Evolutionary conservation across 2,888 invertebrate species (phyloP).

Genomic region (Platypus cylindrus): DNA sequence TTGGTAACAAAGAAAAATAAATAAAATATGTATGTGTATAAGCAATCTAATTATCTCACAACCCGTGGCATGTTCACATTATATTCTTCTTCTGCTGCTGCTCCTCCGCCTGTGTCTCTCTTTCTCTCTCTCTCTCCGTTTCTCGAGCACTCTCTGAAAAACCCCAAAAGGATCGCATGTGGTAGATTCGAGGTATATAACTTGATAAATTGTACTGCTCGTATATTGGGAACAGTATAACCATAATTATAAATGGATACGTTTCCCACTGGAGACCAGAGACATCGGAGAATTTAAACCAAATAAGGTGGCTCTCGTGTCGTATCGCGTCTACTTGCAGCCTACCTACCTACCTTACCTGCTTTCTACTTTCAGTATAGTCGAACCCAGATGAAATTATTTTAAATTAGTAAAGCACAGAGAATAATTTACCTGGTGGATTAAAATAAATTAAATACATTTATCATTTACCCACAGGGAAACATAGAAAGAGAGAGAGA

Average conservation of each 20-base stretch:
- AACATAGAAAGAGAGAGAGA: too few species aligned
- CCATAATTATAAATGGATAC: slow-evolving; percentile 15
- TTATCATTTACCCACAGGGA: slow-evolving; percentile 7
- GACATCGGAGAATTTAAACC: slow-evolving; percentile 7
- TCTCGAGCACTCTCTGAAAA: slow-evolving; percentile 8
- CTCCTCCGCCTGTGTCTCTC: too few species aligned
- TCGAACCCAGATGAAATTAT: slow-evolving; percentile 13
- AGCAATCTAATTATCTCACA: too few species aligned
- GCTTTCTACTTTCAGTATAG: too few species aligned
- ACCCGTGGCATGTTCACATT: too few species aligned
- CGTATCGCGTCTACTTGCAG: too few species aligned
- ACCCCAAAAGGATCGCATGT: slow-evolving; percentile 9
- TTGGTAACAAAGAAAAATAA: too few species aligned
- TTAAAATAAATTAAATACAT: slow-evolving; percentile 15
- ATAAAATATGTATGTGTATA: too few species aligned
- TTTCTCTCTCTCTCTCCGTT: slow-evolving; percentile 6
- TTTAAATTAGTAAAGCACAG: slow-evolving; percentile 12
- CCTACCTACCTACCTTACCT: too few species aligned
- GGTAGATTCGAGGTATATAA: too few species aligned
- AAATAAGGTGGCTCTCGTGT: slow-evolving; percentile 10
- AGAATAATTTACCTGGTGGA: slow-evolving; percentile 4
- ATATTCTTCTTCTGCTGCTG: too few species aligned
- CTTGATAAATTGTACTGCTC: slow-evolving; percentile 12
- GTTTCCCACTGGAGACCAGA: slow-evolving; percentile 11
- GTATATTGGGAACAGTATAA: slow-evolving; percentile 13